phyloP scores from a whole-genome alignment of 2,888 invertebrate species.

The Polyommatus iphigenia region DNA sequence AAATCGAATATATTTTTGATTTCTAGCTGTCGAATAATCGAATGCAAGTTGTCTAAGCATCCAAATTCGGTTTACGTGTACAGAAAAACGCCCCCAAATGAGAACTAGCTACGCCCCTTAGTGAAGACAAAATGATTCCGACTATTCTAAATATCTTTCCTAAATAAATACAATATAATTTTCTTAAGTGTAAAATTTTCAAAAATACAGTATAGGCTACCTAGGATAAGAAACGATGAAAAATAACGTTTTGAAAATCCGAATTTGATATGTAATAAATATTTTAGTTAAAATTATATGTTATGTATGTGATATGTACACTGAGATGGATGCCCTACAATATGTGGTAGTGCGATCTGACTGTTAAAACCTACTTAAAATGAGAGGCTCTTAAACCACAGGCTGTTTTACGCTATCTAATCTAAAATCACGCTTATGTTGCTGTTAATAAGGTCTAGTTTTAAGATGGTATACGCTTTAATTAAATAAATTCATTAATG shows the following conservation, averaged over 20 bases:
- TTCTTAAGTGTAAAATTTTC: conserved; percentile 63
- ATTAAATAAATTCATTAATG: neutral
- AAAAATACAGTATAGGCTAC: conserved; percentile 60
- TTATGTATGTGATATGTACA: conserved; percentile 25
- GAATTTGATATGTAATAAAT: conserved; percentile 32
- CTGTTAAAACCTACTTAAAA: neutral
- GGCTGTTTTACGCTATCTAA: neutral
- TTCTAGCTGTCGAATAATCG: neutral
- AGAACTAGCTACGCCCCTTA: conserved; percentile 11
- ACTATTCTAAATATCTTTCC: conserved; percentile 2
- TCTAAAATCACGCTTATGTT: neutral
- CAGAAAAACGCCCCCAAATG: neutral
- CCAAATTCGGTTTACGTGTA: neutral
- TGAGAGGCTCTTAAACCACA: neutral
- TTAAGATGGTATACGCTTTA: neutral
- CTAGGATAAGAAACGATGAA: conserved; percentile 42
- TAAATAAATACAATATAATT: conserved; percentile 36
- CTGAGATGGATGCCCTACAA: neutral
- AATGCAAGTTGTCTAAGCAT: neutral
- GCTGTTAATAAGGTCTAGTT: too few relatives aligned
- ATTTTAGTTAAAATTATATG: conserved; percentile 8
- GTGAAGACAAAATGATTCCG: conserved; percentile 15
- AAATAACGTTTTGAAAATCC: conserved; percentile 37
- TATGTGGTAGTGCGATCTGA: neutral
- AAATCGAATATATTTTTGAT: too few relatives aligned